Evolutionary conservation across 2,113 vertebrate genomes (phyloP).

Genomic region (Cranoglanis bouderius): DNA sequence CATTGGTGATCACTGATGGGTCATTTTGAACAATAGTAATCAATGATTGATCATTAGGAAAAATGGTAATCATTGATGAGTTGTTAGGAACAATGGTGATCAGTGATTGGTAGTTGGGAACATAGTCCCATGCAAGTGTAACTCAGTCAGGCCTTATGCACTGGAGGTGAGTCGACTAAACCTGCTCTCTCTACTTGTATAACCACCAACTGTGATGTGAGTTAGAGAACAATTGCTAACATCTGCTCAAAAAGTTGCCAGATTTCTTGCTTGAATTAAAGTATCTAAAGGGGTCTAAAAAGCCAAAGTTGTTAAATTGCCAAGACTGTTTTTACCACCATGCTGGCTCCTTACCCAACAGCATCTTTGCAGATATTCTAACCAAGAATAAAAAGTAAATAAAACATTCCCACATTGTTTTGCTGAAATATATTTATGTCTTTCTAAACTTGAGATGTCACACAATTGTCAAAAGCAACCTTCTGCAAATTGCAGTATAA

Average conservation of each 20-base stretch:
- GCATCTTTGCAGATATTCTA: neutral
- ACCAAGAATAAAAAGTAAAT: neutral
- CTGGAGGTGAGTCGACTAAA: neutral
- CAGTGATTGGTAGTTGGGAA: neutral
- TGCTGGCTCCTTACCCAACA: neutral
- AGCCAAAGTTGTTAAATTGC: neutral
- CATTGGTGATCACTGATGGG: neutral
- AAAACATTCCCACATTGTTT: neutral
- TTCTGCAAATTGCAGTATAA: slow-evolving; percentile 18
- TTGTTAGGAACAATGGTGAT: neutral
- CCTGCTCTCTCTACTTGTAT: neutral
- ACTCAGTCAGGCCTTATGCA: neutral
- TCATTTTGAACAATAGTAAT: neutral
- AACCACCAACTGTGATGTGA: neutral
- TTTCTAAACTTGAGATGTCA: neutral
- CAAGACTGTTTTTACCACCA: neutral
- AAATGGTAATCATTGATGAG: neutral
- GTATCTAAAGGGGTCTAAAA: neutral
- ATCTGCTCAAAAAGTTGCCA: neutral
- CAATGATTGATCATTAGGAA: neutral
- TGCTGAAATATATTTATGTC: neutral
- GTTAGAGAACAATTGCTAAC: neutral
- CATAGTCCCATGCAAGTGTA: neutral
- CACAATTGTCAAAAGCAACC: neutral
- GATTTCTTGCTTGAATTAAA: neutral